Percentiles rank a stretch among this genome's conserved stretches.
Evolutionary conservation across 1,140 invertebrate species (phyloP).

Genomic region (Scylla paramamosain): DNA sequence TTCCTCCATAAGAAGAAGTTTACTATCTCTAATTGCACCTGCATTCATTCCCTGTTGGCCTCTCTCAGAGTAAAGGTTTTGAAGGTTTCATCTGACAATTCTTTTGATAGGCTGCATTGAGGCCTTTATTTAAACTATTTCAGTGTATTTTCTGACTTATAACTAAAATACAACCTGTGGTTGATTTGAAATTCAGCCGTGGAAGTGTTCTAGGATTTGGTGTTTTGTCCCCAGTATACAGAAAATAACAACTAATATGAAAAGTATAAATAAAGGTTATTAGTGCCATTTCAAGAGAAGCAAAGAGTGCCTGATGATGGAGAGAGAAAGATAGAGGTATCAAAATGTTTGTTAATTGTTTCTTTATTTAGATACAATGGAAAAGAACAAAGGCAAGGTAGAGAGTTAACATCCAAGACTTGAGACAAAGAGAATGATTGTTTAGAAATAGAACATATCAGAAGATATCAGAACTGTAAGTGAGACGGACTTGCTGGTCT

Average conservation of each 20-base stretch:
- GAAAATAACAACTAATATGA: neutral
- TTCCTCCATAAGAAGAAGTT: neutral
- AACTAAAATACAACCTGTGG: neutral
- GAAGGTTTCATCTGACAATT: neutral
- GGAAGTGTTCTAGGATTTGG: neutral
- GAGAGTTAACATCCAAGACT: neutral
- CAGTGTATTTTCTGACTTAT: neutral
- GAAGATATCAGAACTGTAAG: slow-evolving; percentile 37
- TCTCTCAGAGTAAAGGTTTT: neutral
- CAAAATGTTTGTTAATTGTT: neutral
- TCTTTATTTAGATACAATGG: neutral
- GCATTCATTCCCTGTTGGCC: neutral
- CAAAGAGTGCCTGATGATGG: neutral
- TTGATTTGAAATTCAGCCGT: neutral
- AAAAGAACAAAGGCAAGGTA: neutral
- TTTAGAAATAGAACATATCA: neutral
- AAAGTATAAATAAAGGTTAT: neutral
- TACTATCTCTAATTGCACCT: neutral
- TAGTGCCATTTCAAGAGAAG: neutral
- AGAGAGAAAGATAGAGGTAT: neutral
- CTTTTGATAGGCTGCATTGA: neutral
- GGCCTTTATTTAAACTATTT: neutral
- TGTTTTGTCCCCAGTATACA: neutral
- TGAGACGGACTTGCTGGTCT: slow-evolving; percentile 2
- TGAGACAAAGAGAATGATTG: neutral